Conservation (phyloP, 2,797 vertebrate species). For the Pangasius krempfi region DNA sequence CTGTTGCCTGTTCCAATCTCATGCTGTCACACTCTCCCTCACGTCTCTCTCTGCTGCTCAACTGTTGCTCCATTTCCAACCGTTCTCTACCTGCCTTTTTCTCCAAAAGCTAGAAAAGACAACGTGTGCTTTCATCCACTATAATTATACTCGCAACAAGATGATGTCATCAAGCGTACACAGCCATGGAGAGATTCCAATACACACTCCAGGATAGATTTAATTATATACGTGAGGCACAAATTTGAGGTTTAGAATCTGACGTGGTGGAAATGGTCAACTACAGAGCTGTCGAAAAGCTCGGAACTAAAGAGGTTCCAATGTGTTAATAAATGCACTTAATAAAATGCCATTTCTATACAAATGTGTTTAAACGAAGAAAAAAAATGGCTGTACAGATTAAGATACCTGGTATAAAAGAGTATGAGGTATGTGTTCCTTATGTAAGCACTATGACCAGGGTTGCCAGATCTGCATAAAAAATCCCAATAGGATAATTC, state of each 20-base stretch:
- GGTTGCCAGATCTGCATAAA: neutral
- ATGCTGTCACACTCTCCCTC: constrained; percentile 22
- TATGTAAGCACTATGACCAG: neutral
- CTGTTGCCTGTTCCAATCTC: constrained; percentile 43
- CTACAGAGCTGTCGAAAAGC: neutral
- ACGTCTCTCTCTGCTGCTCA: constrained; percentile 21
- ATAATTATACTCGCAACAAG: neutral
- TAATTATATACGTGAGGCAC: neutral
- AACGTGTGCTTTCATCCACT: neutral
- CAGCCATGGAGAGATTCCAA: neutral
- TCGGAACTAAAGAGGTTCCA: neutral
- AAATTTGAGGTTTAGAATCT: neutral
- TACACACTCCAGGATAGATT: neutral
- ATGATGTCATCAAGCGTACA: neutral
- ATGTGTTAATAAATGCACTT: neutral
- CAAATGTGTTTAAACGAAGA: neutral
- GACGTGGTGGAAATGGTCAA: neutral
- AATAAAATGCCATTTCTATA: neutral
- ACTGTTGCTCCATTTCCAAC: neutral
- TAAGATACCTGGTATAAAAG: neutral
- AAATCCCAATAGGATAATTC: no score
- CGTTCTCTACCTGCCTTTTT: neutral
- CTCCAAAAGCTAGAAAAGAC: neutral
- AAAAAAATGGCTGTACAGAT: neutral
- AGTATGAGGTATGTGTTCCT: neutral